phyloP scores from a whole-genome alignment of 2,888 invertebrate species.

The Pseudoips prasinana region DNA sequence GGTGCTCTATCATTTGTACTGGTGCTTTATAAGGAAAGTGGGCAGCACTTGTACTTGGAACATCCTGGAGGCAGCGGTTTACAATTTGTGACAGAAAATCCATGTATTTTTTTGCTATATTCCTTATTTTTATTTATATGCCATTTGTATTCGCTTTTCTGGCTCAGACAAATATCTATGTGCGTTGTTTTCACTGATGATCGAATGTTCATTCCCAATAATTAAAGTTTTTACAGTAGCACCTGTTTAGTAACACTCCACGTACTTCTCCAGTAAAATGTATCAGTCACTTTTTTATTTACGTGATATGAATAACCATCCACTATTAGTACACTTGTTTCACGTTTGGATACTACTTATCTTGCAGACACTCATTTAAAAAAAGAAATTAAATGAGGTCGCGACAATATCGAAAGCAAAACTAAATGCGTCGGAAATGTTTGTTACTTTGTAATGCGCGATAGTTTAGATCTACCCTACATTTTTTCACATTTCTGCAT shows the following conservation, averaged over 20 bases:
- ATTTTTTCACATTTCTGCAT: no score
- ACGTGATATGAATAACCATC: slow-evolving; percentile 8
- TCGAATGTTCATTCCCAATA: slow-evolving; percentile 2
- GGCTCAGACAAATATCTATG: slow-evolving; percentile 3
- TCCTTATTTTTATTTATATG: slow-evolving; percentile 6
- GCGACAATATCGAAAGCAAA: no score
- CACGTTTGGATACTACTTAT: background rate
- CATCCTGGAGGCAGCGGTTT: slow-evolving; percentile 2
- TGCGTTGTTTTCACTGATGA: slow-evolving; percentile 4
- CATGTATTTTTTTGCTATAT: background rate
- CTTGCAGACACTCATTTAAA: no score
- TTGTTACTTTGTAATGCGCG: no score
- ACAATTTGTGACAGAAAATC: background rate
- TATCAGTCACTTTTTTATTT: slow-evolving; percentile 9
- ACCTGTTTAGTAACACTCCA: slow-evolving; percentile 4
- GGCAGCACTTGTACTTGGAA: slow-evolving; percentile 2
- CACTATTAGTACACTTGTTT: no score
- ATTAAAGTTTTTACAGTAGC: slow-evolving; percentile 6
- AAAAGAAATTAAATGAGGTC: no score
- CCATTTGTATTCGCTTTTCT: no score
- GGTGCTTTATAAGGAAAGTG: slow-evolving; percentile 4
- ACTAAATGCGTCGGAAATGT: no score
- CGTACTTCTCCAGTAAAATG: slow-evolving; percentile 6
- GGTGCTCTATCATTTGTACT: slow-evolving; percentile 4
- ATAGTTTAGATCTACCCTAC: no score